phyloP scores from a whole-genome alignment of 2,797 vertebrate species.

The Halcyon chelicuti region DNA sequence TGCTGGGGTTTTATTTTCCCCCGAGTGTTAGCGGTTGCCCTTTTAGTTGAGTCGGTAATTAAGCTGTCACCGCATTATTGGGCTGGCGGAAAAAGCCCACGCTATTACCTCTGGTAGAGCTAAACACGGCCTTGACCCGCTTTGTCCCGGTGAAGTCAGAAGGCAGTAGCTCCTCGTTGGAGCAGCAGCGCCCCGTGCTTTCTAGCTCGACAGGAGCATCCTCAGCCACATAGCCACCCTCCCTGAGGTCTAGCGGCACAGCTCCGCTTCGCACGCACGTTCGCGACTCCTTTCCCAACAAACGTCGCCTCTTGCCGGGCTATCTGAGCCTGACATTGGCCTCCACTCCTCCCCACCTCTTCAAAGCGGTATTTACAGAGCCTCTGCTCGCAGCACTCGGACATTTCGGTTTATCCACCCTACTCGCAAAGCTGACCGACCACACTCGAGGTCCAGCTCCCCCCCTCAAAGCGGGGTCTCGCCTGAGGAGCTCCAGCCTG shows the following conservation, averaged over 20 bases:
- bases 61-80: background rate
- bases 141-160: background rate
- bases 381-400: background rate
- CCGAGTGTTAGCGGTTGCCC: background rate
- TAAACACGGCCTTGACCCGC: background rate
- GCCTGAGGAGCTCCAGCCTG: background rate
- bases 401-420: background rate
- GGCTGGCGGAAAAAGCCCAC: background rate
- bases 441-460: background rate
- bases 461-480: background rate
- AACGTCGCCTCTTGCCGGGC: background rate
- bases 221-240: background rate
- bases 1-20: background rate
- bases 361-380: fast-evolving
- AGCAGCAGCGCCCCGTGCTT: background rate
- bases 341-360: background rate
- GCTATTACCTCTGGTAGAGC: background rate
- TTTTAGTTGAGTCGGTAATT: background rate
- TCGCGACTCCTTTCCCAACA: background rate
- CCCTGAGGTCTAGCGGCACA: background rate
- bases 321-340: background rate
- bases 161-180: fast-evolving
- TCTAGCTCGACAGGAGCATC: background rate
- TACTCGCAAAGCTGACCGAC: background rate
- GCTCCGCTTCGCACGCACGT: fast-evolving